Percentiles rank a stretch among this genome's conserved stretches.
Conservation (phyloP, 2,797 vertebrate genomes). For the Channa striata region DNA sequence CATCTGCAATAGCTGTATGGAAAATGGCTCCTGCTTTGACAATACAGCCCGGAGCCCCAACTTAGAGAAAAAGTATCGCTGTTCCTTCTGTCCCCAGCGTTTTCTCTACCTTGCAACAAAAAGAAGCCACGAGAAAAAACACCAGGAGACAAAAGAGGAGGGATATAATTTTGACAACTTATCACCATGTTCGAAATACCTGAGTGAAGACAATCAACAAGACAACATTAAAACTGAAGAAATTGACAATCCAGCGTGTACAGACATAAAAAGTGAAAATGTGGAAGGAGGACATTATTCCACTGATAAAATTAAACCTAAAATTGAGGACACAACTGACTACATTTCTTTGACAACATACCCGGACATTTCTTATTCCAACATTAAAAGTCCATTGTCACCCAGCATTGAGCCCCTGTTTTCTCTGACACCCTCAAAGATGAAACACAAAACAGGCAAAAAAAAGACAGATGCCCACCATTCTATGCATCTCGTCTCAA, state of each 20-base stretch:
- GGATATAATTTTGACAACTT: conserved; percentile 88
- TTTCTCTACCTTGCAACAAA: conserved; percentile 98
- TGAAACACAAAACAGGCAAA: conserved; percentile 77
- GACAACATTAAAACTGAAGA: conserved; percentile 86
- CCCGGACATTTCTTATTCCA: conserved; percentile 64
- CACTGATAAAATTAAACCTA: conserved; percentile 73
- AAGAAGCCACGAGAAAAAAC: conserved; percentile 96
- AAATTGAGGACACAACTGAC: conserved; percentile 69
- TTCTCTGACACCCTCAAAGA: conserved; percentile 60
- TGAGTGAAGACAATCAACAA: conserved; percentile 89
- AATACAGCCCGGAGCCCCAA: conserved; percentile 90
- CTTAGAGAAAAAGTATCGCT: conserved; percentile 94
- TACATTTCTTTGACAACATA: conserved; percentile 63
- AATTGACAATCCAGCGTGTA: conserved; percentile 69
- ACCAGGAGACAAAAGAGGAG: conserved; percentile 87
- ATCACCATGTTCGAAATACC: conserved; percentile 89
- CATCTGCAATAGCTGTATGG: conserved; percentile 93
- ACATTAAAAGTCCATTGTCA: conserved; percentile 65
- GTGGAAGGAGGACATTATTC: conserved; percentile 69
- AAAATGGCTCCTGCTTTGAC: conserved; percentile 94
- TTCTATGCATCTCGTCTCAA: conserved; percentile 63
- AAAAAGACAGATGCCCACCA: conserved; percentile 63
- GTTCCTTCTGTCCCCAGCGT: conserved; percentile 96
- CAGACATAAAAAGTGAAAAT: conserved; percentile 66
- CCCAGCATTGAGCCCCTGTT: conserved; percentile 61